Base-by-base conservation (phyloP, 2,888 invertebrate genomes). In the Diplolepis rosae region DNA sequence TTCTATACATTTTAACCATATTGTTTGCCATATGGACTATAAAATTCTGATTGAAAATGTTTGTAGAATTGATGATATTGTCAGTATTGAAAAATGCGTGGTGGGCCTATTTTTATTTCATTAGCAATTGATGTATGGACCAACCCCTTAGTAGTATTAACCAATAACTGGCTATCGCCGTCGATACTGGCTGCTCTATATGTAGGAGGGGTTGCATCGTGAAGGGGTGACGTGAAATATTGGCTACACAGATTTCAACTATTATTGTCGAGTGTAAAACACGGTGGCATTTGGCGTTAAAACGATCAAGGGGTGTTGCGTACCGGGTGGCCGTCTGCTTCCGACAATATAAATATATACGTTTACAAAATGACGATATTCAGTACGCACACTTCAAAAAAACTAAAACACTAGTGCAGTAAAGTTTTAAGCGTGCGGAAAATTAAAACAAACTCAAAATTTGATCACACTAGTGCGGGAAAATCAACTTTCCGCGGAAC, bases 251-350 rank as follows among this genome's bases (percentile, higher is more conserved):
- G 86, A 88, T 88, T 89, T 85, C 87, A 83, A 88, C 88, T 88
- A 88, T 89, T 89, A 89, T 89, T 88, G 84, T 84, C 84, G 82
- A 84, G 87, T 89, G 88, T 88, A 88, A 89, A 89, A 88, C 88
- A 89, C 84, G 88, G 87, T 84, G 85, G 88, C 88, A 88, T 89
- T 89, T 89, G 88, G 88, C 84, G 86, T 82, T 85, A 88, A 88
- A 87, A 87, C 88, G 88, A 88, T 88, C 87, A 85, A 79, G 65
- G 76, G 76, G 75, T 72, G 73, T 73, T 78, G 73, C 69, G 77
- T 74, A 65, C 78, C 77, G 83, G 78, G 74, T 75, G 79, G 76
- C 70, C 68, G 69, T 68, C 72, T 70, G 74, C 73, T 73, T 72
- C 72, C 77, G 75, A 77, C 74, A 73, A 82, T 83, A 82, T 80